Base-by-base conservation (phyloP, 1,140 invertebrate species). In the Maniola jurtina region DNA sequence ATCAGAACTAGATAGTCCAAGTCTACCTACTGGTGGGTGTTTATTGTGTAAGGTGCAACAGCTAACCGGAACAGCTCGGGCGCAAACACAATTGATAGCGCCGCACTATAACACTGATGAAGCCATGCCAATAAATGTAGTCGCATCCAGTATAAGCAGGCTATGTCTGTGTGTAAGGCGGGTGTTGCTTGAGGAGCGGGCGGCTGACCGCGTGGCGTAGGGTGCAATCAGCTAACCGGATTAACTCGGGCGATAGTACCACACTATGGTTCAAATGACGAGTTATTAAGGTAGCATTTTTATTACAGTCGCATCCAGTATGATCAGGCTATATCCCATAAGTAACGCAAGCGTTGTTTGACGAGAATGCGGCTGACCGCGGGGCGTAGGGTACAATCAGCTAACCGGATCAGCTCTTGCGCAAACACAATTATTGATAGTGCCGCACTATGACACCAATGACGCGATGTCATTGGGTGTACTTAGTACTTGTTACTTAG, bases 161-260 rank as follows among this genome's bases (percentile, higher is more conserved):
- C 16, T 16, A 63, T 58, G 13, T 8, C 11, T 13, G 52, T 10
- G 11, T 62, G 48, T 45, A 40, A 42, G 61, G 14, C 42, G 52
- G 62, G 48, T 62, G 61, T 79, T 86, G 80, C 86, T 88, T 86
- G 86, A 84, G 81, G 75, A 86, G 77, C 74, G 79, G 70, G 63
- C 61, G 80, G 75, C 75, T 79, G 76, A 83, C 84, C 82, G 79
- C 80, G 78, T 75, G 61, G 69, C 62, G 68, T 63, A 59, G 60
- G 68, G 57, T 76, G 86, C 84, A 89, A 89, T 89, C 84, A 89
- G 81, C 86, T 89, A 89, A 89, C 83, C 80, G 77, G 80, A 87
- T 89, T 84, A 87, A 70, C 73, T 64, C 76, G 72, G 60, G 69
- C 36, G 82, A 87, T 81, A 81, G 78, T 76, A 61, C 56, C 69